Conservation (phyloP, 1,140 invertebrate species). For the Drosophila trapezifrons region DNA sequence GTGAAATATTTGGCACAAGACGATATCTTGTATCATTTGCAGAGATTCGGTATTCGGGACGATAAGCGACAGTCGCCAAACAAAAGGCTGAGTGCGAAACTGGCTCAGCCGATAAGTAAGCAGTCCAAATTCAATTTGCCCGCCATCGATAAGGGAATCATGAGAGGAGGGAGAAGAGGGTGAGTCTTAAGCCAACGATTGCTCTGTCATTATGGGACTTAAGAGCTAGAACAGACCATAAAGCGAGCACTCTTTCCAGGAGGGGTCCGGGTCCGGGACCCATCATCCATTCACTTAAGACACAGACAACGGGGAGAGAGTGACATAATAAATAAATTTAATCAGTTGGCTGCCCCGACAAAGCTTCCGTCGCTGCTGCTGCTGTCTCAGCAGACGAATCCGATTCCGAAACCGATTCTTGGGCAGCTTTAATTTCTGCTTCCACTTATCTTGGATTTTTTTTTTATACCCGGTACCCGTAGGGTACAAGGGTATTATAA, state of each 20-base stretch:
- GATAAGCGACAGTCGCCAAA: constrained; percentile 34
- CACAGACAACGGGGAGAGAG: constrained; percentile 14
- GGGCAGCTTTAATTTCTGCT: constrained; percentile 36
- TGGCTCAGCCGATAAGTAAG: constrained; percentile 29
- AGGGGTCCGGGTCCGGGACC: too few relatives aligned
- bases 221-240: constrained; percentile 50
- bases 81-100: constrained; percentile 21
- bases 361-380: constrained; percentile 28
- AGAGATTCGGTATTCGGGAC: constrained; percentile 27
- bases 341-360: constrained; percentile 53
- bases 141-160: constrained; percentile 39
- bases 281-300: constrained; percentile 16
- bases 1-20: constrained; percentile 46
- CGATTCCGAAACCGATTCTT: constrained; percentile 39
- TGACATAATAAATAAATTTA: constrained; percentile 77
- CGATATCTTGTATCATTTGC: constrained; percentile 36
- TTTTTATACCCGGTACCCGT: too few relatives aligned
- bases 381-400: constrained; percentile 26
- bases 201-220: constrained; percentile 53
- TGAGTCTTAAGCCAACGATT: constrained; percentile 26
- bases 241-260: constrained; percentile 10
- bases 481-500: too few relatives aligned
- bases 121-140: constrained; percentile 58
- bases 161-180: too few relatives aligned
- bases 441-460: constrained; percentile 42